Evolutionary conservation across 2,797 vertebrate genomes (phyloP).

Genomic region (Harpagifer antarcticus): DNA sequence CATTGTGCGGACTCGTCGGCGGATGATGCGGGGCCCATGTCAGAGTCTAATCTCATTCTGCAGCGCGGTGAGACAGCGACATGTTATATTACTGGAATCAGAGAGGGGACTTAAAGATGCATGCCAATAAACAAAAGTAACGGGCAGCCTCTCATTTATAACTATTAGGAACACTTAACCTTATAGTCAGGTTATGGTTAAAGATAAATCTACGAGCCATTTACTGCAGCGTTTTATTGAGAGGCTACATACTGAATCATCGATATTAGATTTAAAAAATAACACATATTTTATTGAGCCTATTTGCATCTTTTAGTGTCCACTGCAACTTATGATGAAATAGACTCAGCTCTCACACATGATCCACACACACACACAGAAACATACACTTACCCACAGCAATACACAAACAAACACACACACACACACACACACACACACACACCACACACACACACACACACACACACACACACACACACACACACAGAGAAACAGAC

Average conservation of each 20-base stretch:
- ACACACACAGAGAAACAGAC: constrained; percentile 7
- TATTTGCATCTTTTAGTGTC: constrained; percentile 79
- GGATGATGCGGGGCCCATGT: constrained; percentile 73
- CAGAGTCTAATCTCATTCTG: constrained; percentile 78
- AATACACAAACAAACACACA: not conserved
- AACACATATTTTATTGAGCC: constrained; percentile 68
- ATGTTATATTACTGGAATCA: constrained; percentile 77
- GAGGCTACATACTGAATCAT: constrained; percentile 69
- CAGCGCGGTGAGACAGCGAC: constrained; percentile 59
- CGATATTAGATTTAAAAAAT: constrained; percentile 70
- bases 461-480: constrained; percentile 10
- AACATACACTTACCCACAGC: not conserved
- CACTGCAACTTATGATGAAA: constrained; percentile 67
- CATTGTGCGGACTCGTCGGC: constrained; percentile 69
- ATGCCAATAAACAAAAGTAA: constrained; percentile 82
- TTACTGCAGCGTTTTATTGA: constrained; percentile 75
- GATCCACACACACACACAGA: constrained; percentile 8
- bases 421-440: too few relatives aligned
- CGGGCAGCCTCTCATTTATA: constrained; percentile 75
- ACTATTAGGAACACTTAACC: constrained; percentile 86
- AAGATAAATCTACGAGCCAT: constrained; percentile 77
- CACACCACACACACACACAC: constrained; percentile 3
- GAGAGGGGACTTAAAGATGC: constrained; percentile 66
- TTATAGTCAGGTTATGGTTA: constrained; percentile 75
- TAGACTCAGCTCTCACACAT: constrained; percentile 25